Base-by-base conservation (phyloP, 1,140 invertebrate genomes). In the Diorhabda carinulata region DNA sequence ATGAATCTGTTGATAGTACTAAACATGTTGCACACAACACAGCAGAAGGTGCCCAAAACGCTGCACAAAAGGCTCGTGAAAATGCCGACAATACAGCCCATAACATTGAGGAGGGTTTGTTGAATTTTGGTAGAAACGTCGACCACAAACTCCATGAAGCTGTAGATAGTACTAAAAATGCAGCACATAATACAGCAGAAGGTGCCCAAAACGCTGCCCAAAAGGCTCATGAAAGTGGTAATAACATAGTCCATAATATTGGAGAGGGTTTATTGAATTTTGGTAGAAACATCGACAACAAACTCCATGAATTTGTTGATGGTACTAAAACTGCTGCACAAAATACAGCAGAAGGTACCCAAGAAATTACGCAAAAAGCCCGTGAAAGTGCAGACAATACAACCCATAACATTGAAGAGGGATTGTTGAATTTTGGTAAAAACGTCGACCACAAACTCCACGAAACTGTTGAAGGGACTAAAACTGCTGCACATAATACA, bases 271-370 rank as follows among this genome's bases (percentile, higher is more conserved):
- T 47, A 3, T 25, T 57, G 42, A 69, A 69, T 40, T 57, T 70
- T 7, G 68, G 68, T 4, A 62, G 67, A 63, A 56, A 41, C 56
- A 61, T 72, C 2, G 69, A 70, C 41, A 64, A 69, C 45, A 74
- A 72, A 70, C 42, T 73, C n/a, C 69, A 64, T 10, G 68, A 69
- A 66, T 64, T 67, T 5, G 68, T 59, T 42, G 69, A 71, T 57
- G 60, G 52, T 10, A 56, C 61, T 44, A 65, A 6, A 42, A 57
- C 47, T 25, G 67, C 47, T 10, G 44, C 65, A 3, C 59, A 67
- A 42, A 60, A 73, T 40, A 59, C 61, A 43, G 67, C 70, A 9
- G 47, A 61, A 5, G 64, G 58, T 7, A 66, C 57, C 25, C 59
- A 67, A 61, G 59, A 42, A 41, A 71, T 71, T 44, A 64, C 59